Evolutionary conservation across 2,888 invertebrate species (phyloP).

Genomic region (Arrhopalites spinosus): DNA sequence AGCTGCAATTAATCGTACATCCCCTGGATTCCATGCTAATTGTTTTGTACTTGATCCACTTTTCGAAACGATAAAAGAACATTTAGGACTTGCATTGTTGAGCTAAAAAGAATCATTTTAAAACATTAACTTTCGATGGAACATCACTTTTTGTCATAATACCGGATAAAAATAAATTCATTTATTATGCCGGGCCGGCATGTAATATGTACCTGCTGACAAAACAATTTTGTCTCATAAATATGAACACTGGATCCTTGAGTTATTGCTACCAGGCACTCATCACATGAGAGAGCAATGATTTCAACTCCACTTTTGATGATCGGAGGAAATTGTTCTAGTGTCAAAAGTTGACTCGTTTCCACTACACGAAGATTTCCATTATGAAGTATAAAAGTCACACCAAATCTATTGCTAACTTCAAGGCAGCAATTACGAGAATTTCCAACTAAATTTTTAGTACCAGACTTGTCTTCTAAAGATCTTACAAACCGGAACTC

Average conservation of each 20-base stretch:
- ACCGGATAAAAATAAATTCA: no score
- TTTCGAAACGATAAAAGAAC: slow-evolving; percentile 32
- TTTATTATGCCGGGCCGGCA: no score
- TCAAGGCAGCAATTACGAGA: slow-evolving; percentile 1
- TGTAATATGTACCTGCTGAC: slow-evolving; percentile 28
- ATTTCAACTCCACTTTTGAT: slow-evolving; percentile 4
- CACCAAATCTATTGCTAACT: slow-evolving; percentile 28
- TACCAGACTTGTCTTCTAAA: not conserved
- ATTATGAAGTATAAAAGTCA: slow-evolving; percentile 21
- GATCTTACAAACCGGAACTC: slow-evolving; percentile 26
- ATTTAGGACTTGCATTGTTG: not conserved
- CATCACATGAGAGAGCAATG: slow-evolving; percentile 29
- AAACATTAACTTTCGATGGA: not conserved
- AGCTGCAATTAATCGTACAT: slow-evolving; percentile 25
- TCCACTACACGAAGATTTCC: slow-evolving; percentile 24
- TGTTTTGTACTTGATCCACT: slow-evolving; percentile 13
- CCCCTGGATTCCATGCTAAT: slow-evolving; percentile 34
- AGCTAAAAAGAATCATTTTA: slow-evolving; percentile 19
- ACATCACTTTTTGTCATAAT: no score
- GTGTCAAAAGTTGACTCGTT: not conserved
- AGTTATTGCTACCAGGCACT: slow-evolving; percentile 20
- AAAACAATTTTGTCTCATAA: slow-evolving; percentile 28
- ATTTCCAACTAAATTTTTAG: not conserved
- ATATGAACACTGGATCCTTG: slow-evolving; percentile 18
- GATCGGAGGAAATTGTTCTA: not conserved